These are phyloP conservation scores for Cacatua alba DNA, from an alignment of 2,113 vertebrate species.

Conservation along the genomic window DNA sequence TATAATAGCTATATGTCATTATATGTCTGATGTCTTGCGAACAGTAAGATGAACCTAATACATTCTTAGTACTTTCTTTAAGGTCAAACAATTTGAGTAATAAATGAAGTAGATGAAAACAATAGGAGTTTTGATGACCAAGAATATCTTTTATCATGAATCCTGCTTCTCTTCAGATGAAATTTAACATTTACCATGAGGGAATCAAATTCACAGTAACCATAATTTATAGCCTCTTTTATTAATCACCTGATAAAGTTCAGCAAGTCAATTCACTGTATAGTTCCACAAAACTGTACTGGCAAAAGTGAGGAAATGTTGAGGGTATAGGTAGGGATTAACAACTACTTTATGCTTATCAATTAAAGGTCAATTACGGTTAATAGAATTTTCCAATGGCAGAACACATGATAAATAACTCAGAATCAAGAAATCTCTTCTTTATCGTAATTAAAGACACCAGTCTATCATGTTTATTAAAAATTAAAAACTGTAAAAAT, in stretches of 20 bases:
- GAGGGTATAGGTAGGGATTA: background rate
- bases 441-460: background rate
- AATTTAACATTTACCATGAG: background rate
- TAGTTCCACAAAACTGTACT: background rate
- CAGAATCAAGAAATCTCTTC: background rate
- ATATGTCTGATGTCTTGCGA: background rate
- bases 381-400: background rate
- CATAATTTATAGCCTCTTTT: background rate
- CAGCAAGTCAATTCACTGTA: background rate
- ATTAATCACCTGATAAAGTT: background rate
- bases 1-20: background rate
- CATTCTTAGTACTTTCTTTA: background rate
- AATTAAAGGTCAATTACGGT: background rate
- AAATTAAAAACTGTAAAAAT: background rate
- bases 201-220: background rate
- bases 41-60: background rate
- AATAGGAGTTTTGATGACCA: background rate
- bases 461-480: background rate
- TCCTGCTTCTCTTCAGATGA: background rate
- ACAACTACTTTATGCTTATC: background rate
- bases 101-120: background rate
- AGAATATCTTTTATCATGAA: background rate
- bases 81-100: constrained; percentile 10
- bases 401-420: background rate
- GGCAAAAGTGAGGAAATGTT: background rate